Evolutionary conservation across 1,140 invertebrate genomes (phyloP).

Genomic region (Bathynomus jamesi): DNA sequence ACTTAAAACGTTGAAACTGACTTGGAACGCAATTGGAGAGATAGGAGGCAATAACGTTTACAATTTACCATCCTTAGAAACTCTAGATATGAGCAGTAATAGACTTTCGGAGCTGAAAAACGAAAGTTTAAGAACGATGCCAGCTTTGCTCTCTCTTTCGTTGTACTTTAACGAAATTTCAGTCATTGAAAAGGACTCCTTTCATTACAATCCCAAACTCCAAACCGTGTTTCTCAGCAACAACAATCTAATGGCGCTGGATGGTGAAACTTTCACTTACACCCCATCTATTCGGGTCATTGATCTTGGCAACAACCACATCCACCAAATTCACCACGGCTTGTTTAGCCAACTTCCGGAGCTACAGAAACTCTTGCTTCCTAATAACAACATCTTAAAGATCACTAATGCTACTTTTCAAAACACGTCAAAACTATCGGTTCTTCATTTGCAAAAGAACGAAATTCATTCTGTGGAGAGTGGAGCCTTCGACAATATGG

Average conservation of each 20-base stretch:
- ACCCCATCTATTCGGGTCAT: slow-evolving; percentile 40
- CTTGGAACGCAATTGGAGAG: slow-evolving; percentile 70
- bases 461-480: slow-evolving; percentile 66
- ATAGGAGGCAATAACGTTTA: slow-evolving; percentile 34
- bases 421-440: slow-evolving; percentile 63
- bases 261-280: slow-evolving; percentile 32
- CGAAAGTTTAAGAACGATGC: slow-evolving; percentile 41
- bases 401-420: slow-evolving; percentile 69
- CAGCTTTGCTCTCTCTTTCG: slow-evolving; percentile 42
- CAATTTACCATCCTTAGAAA: slow-evolving; percentile 36
- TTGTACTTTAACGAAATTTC: slow-evolving; percentile 43
- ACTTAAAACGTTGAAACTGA: slow-evolving; percentile 61
- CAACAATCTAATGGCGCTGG: slow-evolving; percentile 38
- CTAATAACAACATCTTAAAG: slow-evolving; percentile 82
- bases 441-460: slow-evolving; percentile 81
- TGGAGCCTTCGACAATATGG: slow-evolving; percentile 60
- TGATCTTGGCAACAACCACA: slow-evolving; percentile 42
- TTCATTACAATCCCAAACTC: slow-evolving; percentile 40
- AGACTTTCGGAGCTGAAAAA: slow-evolving; percentile 36
- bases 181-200: slow-evolving; percentile 39
- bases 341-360: slow-evolving; percentile 69
- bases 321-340: slow-evolving; percentile 67
- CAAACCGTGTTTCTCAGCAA: slow-evolving; percentile 42
- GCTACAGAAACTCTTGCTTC: slow-evolving; percentile 71
- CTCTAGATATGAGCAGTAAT: slow-evolving; percentile 41